phyloP scores from a whole-genome alignment of 2,797 vertebrate genomes.

The Decapterus maruadsi region DNA sequence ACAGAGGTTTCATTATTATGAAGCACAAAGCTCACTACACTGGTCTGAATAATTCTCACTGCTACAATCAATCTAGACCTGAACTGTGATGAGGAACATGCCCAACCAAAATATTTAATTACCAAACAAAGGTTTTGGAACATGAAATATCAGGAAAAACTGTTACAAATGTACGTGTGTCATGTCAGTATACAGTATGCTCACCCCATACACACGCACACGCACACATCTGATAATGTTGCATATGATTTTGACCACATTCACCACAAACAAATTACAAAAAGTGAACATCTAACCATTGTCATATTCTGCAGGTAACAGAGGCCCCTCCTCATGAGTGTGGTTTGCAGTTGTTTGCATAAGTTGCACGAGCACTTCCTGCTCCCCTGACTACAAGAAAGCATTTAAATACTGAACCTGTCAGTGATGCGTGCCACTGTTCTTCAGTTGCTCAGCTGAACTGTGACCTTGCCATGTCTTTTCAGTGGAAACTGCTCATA shows the following conservation, averaged over 20 bases:
- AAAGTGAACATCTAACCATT: neutral
- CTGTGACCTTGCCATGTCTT: conserved; percentile 46
- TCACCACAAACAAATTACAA: neutral
- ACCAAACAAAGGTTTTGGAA: neutral
- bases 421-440: conserved; percentile 3
- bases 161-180: neutral
- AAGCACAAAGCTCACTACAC: conserved; percentile 10
- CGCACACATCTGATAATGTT: neutral
- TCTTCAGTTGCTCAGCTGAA: conserved; percentile 18
- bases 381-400: neutral
- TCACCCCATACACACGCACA: neutral
- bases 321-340: neutral
- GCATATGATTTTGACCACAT: neutral
- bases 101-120: neutral
- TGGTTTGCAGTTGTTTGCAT: conserved; percentile 20
- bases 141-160: conserved; percentile 14
- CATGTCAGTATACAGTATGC: neutral
- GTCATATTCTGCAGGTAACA: neutral
- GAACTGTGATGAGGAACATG: neutral
- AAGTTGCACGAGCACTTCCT: conserved; percentile 12
- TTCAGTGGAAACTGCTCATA: neutral
- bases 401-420: conserved; percentile 15
- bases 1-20: conserved; percentile 34
- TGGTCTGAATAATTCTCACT: conserved; percentile 21
- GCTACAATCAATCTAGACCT: conserved; percentile 1